Evolutionary conservation across 2,797 vertebrate species (phyloP).

Genomic region (Manis crassicaudata): DNA sequence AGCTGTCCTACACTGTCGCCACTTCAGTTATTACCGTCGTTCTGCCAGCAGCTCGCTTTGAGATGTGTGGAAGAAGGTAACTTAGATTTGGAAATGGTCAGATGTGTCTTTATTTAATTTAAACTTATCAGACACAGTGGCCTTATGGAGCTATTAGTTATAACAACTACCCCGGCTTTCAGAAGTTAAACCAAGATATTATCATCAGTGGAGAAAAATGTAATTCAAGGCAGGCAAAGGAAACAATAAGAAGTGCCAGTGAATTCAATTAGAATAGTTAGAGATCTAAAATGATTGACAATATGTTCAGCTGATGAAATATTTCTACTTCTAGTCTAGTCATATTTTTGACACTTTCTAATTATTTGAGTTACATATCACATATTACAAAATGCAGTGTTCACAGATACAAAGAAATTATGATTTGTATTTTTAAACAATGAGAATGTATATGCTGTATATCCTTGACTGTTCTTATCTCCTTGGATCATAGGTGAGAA

Average conservation of each 20-base stretch:
- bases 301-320: background rate
- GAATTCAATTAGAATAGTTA: background rate
- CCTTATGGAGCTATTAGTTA: background rate
- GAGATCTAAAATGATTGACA: background rate
- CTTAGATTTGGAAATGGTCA: conserved; percentile 21
- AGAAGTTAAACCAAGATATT: background rate
- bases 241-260: background rate
- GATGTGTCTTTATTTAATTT: background rate
- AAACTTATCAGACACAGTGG: background rate
- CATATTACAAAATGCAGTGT: background rate
- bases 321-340: background rate
- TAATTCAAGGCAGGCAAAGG: background rate
- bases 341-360: background rate
- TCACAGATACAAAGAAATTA: background rate
- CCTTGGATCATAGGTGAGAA: background rate
- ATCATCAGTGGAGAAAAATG: background rate
- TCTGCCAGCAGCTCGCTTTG: background rate
- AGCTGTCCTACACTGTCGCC: background rate
- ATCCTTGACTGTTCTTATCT: background rate
- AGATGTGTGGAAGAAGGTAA: background rate
- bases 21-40: background rate
- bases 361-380: background rate
- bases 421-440: background rate
- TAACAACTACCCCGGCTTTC: background rate
- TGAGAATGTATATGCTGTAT: background rate